Evolutionary conservation across 2,797 vertebrate species (phyloP).

Genomic region (Sternotherus odoratus): DNA sequence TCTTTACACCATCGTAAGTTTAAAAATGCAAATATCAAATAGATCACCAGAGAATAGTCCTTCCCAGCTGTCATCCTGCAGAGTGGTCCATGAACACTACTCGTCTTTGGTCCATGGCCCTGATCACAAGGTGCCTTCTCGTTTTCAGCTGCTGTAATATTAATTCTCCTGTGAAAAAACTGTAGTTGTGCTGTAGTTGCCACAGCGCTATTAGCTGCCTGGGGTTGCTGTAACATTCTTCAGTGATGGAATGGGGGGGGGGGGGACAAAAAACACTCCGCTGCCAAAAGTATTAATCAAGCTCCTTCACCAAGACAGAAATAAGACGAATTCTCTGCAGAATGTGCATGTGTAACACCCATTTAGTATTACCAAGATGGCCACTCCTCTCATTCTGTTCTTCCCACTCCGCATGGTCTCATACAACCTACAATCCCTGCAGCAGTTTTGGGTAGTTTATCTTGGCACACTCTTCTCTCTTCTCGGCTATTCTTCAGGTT

Average conservation of each 20-base stretch:
- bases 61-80: not conserved
- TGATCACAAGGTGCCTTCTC: not conserved
- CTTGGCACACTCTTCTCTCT: not conserved
- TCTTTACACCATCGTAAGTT: conserved; percentile 59
- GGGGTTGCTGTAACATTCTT: not conserved
- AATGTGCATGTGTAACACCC: not conserved
- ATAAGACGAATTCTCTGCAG: not conserved
- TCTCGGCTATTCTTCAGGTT: not conserved
- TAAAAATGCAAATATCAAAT: not conserved
- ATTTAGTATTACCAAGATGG: not conserved
- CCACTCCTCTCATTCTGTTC: not conserved
- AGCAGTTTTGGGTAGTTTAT: not conserved
- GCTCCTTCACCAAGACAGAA: not conserved
- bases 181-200: not conserved
- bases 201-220: not conserved
- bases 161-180: not conserved
- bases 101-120: not conserved
- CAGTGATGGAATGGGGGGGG: not conserved
- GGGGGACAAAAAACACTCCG: not conserved
- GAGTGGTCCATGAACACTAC: fast-evolving
- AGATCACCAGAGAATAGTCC: not conserved
- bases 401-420: not conserved
- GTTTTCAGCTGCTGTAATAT: not conserved
- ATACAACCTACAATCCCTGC: not conserved
- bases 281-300: not conserved